Evolutionary conservation across 2,888 invertebrate species (phyloP).

Genomic region (Nomada flava): DNA sequence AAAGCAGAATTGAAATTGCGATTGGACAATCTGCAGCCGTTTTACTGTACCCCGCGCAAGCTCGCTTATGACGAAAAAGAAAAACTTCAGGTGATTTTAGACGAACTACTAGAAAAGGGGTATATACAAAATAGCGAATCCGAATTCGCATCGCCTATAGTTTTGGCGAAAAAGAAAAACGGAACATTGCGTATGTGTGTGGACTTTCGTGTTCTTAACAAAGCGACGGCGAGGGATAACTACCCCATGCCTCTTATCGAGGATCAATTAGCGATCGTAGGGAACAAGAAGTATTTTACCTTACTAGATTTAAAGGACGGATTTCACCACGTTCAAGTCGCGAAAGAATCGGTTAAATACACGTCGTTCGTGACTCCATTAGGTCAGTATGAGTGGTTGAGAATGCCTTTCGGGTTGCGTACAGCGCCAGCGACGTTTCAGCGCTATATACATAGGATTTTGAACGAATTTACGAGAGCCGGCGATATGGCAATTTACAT

Average conservation of each 20-base stretch:
- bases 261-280: neutral
- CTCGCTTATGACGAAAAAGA: too few species aligned
- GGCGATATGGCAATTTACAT: too few species aligned
- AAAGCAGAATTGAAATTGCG: too few species aligned
- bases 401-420: neutral
- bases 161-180: neutral
- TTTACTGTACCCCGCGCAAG: too few species aligned
- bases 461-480: too few species aligned
- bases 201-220: neutral
- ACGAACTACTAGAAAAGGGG: neutral
- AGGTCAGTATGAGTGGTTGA: too few species aligned
- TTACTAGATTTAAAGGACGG: neutral
- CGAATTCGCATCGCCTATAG: constrained; percentile 6
- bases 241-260: constrained; percentile 1
- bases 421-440: too few species aligned
- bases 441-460: too few species aligned
- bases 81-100: neutral
- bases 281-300: neutral
- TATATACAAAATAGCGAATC: neutral
- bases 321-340: constrained; percentile 1
- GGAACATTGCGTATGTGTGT: neutral
- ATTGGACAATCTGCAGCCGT: too few species aligned
- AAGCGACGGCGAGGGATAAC: constrained; percentile 1
- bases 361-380: constrained; percentile 1
- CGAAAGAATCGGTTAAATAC: constrained; percentile 2